Evolutionary conservation across 2,797 vertebrate species (phyloP), one percentile per base, ranked within the genome.

Genomic region (Peromyscus melanophrys): DNA sequence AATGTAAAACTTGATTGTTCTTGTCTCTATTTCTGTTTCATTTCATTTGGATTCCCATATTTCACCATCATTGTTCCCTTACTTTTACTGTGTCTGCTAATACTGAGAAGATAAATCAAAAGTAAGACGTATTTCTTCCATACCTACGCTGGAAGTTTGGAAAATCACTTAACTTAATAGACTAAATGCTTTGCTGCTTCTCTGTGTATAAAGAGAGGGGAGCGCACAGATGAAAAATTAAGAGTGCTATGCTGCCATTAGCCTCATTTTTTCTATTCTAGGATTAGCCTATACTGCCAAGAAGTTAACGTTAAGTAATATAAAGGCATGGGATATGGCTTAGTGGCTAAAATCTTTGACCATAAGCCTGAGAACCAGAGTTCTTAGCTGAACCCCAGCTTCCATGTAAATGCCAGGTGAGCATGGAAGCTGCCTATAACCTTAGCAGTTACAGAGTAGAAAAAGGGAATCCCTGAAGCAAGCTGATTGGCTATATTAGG

Each of bases 1-100:
- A 93, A 86, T 88, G 49, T 94, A 92, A 95, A 95, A n/a, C 17
- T 55, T n/a, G 69, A 40, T 67, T 90, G 37, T 77, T 93, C 88
- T 85, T 86, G 1, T 78, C 31, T 95, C 57, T 84, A 25, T 77
- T 92, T 10, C 40, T 80, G 16, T 94, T 97, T 94, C 31, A 31
- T 85, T 95, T 90, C 6, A 49, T 96, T 81, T 67, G 63, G 21
- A 55, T 96, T 80, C 14, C 7, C 34, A 61, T 78, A 61, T 52
- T 85, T 69, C 34, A 49, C 84, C 96, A 89, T 71, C 31, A 82
- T 75, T 69, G 17, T 49, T 87, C 34, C 14, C 57, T 90, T 88
- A 37, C 40, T 69, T 96, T 93, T 75, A 25, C 25, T 96, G 69
- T 94, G 34, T 67, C 21, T 57, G 87, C 13, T 61, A 61, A 52